A percentile compares a stretch with the other conserved stretches of the same genome.
Evolutionary conservation across 2,113 vertebrate species (phyloP).

Genomic region (Monopterus albus): DNA sequence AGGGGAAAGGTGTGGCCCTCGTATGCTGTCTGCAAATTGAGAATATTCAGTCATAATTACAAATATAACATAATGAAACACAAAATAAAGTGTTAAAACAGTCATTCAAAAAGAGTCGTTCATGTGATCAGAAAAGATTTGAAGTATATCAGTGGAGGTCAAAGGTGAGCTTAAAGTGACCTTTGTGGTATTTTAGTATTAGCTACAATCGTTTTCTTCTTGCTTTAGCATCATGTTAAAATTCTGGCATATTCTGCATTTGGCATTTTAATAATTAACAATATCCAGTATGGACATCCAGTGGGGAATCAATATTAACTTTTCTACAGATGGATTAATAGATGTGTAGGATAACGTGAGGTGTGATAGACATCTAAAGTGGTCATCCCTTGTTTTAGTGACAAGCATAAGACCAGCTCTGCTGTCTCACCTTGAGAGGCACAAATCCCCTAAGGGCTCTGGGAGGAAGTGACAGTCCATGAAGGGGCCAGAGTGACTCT

Average conservation of each 20-base stretch:
- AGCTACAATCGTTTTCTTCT: neutral
- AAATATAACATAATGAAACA: neutral
- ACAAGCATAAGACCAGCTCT: neutral
- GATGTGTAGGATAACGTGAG: neutral
- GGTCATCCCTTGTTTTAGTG: neutral
- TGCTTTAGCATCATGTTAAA: too few relatives aligned
- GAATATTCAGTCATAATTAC: neutral
- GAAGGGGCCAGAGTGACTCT: conserved; percentile 49
- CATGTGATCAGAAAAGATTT: too few relatives aligned
- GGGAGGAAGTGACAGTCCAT: conserved; percentile 1
- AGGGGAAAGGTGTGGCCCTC: conserved; percentile 62
- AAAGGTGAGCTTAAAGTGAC: neutral
- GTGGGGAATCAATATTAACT: neutral
- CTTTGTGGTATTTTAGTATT: neutral
- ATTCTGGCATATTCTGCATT: too few relatives aligned
- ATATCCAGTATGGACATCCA: neutral
- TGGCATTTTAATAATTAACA: neutral
- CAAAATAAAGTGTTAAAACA: neutral
- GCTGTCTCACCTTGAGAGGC: conserved; percentile 7
- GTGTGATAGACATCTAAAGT: neutral
- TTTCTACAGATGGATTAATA: too few relatives aligned
- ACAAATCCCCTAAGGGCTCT: conserved; percentile 1
- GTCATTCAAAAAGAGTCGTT: too few relatives aligned
- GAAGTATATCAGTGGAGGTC: neutral
- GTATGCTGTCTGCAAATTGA: neutral